Base-by-base conservation (phyloP, 2,113 vertebrate species). In the Hydrolagus affinis region DNA sequence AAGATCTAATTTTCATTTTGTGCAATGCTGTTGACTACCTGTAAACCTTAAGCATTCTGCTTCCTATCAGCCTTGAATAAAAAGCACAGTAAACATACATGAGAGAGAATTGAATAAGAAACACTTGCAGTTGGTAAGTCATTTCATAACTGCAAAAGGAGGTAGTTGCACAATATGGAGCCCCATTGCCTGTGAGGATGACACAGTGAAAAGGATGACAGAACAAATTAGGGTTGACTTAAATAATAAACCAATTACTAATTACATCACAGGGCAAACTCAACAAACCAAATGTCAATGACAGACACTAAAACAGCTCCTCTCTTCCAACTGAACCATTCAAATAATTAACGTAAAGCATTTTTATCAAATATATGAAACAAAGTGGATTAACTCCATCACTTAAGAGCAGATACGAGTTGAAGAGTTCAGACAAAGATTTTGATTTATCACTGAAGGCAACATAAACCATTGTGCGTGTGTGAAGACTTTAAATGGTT, bases 231-330 rank as follows among this genome's bases (percentile, higher is more conserved):
- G 30, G 59, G 30, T 17, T 19, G 62, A 83, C 14, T 66, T 83
- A 30, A 83, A 83, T 83, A 83, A 83, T 23, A 83, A 83, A 83
- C 60, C 30, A 25, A 32, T 83, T 23, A 83, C 64, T 83, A 83
- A 83, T 83, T 83, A 66, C 77, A 30, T 66, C 25, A 30, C 19
- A 28, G 77, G 30, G 60, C 64, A 83, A 44, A 83, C 66, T 83
- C 25, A 30, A 23, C 60, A 64, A 66, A 25, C 17, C 15, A 8
- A 19, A 10, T 30, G 25, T 66, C 28, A 25, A 66, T 30, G 77
- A 64, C 77, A 83, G 60, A 14, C 60, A 14, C 60, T 30, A 83
- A 83, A 83, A 21, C 15, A 66, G 25, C 59, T 83, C 60, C 2
- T 32, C 14, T 11, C 21, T 66, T 83, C 77, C 15, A 25, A 83